Evolutionary conservation across 2,797 vertebrate species (phyloP).

Genomic region (Eidolon dupreanum): DNA sequence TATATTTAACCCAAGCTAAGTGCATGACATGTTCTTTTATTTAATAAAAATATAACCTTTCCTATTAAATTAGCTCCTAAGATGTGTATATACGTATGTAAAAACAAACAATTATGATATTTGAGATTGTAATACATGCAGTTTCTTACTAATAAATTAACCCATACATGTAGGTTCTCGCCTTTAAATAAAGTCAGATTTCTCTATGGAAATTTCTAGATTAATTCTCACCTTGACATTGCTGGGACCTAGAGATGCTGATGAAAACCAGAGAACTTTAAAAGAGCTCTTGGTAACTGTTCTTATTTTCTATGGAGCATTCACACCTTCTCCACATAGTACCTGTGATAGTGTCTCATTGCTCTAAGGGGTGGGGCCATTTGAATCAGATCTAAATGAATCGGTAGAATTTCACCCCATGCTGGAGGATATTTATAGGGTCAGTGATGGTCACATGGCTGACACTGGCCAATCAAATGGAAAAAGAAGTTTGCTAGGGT

Average conservation of each 20-base stretch:
- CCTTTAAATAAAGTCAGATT: background rate
- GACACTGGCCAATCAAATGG: background rate
- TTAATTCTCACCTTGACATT: background rate
- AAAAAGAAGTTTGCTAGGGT: background rate
- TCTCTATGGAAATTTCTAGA: background rate
- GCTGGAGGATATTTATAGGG: background rate
- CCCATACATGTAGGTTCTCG: background rate
- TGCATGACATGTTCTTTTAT: background rate
- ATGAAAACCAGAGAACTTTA: background rate
- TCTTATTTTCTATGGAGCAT: background rate
- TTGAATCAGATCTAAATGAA: background rate
- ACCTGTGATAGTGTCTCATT: background rate
- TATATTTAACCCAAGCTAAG: background rate
- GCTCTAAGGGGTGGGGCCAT: background rate
- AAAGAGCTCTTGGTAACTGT: background rate
- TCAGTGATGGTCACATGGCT: background rate
- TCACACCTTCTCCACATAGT: background rate
- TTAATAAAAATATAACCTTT: background rate
- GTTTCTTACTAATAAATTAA: conserved; percentile 27
- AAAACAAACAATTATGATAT: background rate
- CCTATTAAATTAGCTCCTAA: conserved; percentile 21
- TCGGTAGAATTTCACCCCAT: background rate
- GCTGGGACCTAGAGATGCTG: background rate
- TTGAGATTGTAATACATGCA: background rate
- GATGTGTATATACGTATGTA: background rate